A percentile compares a stretch with the other conserved stretches of the same genome.
Evolutionary conservation across 2,797 vertebrate species (phyloP).

Genomic region (Epinephelus awoara): DNA sequence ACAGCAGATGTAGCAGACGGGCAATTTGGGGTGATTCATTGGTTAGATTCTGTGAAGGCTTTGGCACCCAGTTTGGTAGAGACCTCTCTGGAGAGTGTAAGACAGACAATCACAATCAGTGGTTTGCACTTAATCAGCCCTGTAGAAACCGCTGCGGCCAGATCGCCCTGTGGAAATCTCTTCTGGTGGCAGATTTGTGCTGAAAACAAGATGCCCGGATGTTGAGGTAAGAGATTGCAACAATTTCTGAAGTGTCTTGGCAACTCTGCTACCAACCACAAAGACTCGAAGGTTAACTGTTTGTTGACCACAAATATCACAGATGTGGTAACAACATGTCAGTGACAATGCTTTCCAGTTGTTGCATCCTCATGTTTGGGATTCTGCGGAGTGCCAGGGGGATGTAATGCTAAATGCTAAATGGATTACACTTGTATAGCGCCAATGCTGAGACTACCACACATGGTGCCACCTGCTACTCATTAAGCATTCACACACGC

Average conservation of each 20-base stretch:
- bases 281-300: background rate
- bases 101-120: slow-evolving; percentile 10
- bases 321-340: background rate
- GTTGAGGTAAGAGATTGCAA: background rate
- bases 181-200: slow-evolving; percentile 4
- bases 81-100: background rate
- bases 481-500: no score
- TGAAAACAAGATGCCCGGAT: background rate
- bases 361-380: background rate
- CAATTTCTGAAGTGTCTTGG: background rate
- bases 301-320: background rate
- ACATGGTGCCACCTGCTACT: no score
- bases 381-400: background rate
- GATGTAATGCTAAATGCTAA: background rate
- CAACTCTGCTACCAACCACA: background rate
- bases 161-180: background rate
- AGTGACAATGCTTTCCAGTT: background rate
- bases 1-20: background rate
- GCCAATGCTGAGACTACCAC: no score
- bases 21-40: background rate
- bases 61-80: background rate
- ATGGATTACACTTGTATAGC: no score
- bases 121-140: slow-evolving; percentile 11
- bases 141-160: background rate
- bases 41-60: slow-evolving; percentile 18